A percentile compares a stretch with the other conserved stretches of the same genome.
Conservation (phyloP, 2,113 vertebrate species). For the Pyrgilauda ruficollis region DNA sequence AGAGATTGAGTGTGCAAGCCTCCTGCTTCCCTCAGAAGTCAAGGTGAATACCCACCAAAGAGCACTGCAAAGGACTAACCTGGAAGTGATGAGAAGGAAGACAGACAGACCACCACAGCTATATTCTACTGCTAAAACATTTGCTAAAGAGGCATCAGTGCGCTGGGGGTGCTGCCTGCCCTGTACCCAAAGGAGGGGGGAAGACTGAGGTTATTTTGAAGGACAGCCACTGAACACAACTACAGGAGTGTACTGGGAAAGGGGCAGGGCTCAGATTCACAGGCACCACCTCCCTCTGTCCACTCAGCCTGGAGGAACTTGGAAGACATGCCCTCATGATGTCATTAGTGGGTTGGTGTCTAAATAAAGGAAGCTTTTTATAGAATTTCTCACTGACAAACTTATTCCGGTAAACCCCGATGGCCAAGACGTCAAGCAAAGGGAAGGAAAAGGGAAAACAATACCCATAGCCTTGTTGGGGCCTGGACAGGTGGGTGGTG, state of each 20-base stretch:
- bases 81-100: not conserved
- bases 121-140: not conserved
- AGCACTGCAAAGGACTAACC: not conserved
- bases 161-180: too few relatives aligned
- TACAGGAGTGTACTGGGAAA: not conserved
- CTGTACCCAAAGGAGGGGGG: not conserved
- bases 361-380: conserved; percentile 58
- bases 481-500: not conserved
- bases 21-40: not conserved
- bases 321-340: not conserved
- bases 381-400: conserved; percentile 41
- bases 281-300: not conserved
- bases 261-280: not conserved
- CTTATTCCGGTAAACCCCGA: not conserved
- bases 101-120: not conserved
- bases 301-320: not conserved
- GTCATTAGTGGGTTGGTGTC: not conserved
- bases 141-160: not conserved
- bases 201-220: not conserved
- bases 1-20: accelerated
- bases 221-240: not conserved
- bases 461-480: accelerated
- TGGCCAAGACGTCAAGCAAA: not conserved
- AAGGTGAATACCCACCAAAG: not conserved
- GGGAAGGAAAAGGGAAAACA: conserved; percentile 34